These are phyloP conservation scores for Odontamblyopus lacepedii DNA, from an alignment of 2,797 vertebrate genomes.

Conservation along the genomic window DNA sequence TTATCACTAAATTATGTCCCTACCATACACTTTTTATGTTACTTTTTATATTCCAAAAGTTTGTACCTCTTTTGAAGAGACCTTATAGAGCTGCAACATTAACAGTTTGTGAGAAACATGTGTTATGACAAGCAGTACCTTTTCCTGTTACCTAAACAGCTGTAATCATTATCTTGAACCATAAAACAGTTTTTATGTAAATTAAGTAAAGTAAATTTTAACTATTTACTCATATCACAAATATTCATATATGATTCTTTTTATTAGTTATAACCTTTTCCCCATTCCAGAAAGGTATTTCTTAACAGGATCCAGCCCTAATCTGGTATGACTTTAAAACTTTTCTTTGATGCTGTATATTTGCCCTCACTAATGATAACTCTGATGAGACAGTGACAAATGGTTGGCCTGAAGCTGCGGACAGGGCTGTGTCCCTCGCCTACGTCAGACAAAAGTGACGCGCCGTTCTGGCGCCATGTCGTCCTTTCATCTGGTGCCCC, in stretches of 20 bases:
- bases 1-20: constrained; percentile 66
- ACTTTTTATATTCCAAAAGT: not conserved
- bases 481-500: constrained; percentile 74
- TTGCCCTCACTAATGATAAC: constrained; percentile 45
- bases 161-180: not conserved
- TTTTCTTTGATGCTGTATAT: constrained; percentile 28
- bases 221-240: too few species aligned
- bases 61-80: not conserved
- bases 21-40: constrained; percentile 39
- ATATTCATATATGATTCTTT: too few species aligned
- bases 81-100: not conserved
- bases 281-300: not conserved
- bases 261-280: not conserved
- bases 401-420: constrained; percentile 64
- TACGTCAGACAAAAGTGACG: constrained; percentile 77
- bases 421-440: constrained; percentile 65
- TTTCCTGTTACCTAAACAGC: not conserved
- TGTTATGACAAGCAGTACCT: not conserved
- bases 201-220: not conserved
- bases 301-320: not conserved
- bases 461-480: constrained; percentile 74
- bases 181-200: not conserved
- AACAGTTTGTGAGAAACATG: not conserved
- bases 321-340: not conserved
- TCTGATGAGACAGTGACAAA: constrained; percentile 78